Evolutionary conservation across 2,797 vertebrate species (phyloP), one percentile per base, ranked within the genome.

Genomic region (Myioborus melanocephalus): DNA sequence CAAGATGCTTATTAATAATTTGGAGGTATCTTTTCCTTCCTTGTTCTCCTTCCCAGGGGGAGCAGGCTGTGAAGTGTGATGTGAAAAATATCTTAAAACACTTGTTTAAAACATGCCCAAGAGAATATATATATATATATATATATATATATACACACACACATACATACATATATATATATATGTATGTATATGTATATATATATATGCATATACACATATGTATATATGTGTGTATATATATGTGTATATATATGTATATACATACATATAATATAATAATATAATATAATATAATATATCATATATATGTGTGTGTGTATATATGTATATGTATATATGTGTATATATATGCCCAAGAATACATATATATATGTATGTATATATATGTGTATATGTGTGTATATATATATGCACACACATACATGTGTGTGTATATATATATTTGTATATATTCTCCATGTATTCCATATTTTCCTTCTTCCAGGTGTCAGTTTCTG

Each of bases 1-100:
- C 52, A 76, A 49, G 35, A 41, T 6, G 13, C 12, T 87, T 56
- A 89, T 84, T 76, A 70, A 63, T 87, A 60, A 80, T 91, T 89
- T 92, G 71, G 22, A 95, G 35, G 28, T 52, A 17, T 52, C 18
- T 82, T 92, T 79, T 37, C 20, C 24, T 87, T 78, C 55, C 21
- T 88, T 49, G 10, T 44, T 90, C 21, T 79, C 16, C 18, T 65
- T 83, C 52, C 28, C 44, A 34, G 10, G 28, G 59, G 28, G 16
- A 17, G 26, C 0, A 1, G 14, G 4, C 35, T 88, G 47, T 73
- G 61, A 92, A 55, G 2, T 9, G 20, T 50, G 72, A 59, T 0
- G 9, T 14, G 46, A 60, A 81, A 84, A 49, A 44, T 8, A 10
- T 24, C 19, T 50, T 35, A 6, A 84, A 71, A 16, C 2, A 7